Base-by-base conservation (phyloP, 2,113 vertebrate species). In the Zosterops pallidus region DNA sequence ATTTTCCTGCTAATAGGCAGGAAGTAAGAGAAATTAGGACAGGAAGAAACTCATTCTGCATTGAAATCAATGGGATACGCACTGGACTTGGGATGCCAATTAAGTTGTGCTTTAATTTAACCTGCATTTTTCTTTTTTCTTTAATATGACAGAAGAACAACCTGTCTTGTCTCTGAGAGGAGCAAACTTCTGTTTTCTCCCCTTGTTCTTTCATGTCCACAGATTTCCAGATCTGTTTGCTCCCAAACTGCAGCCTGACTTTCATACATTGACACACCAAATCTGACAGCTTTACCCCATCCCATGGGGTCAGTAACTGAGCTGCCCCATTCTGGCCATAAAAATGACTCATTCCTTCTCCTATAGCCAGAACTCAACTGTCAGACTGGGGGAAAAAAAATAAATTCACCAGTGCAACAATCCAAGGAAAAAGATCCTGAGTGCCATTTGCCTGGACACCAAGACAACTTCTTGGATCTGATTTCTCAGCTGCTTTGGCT, bases 1-100 rank as follows among this genome's bases (percentile, higher is more conserved):
- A 97, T 96, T 97, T 97, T 97, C 97, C 97, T 97, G 97, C 97
- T 97, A 97, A 97, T 96, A 97, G 97, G 97, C 97, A 97, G 97
- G 96, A 97, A 97, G 96, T 97, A 97, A 97, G 94, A 97, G 75
- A 97, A 96, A 97, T 97, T 97, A 97, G 97, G 96, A 97, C 95
- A 97, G 94, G 95, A 97, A 97, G 94, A 96, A 94, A 95, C 95
- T 95, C 87, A 97, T 95, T 96, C 87, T 94, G 92, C 97, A 97
- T 97, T 96, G 96, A 96, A 94, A 97, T 97, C 92, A 97, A 94
- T 92, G 96, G 96, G 96, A 84, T 90, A 94, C 12, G 96, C 95
- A 94, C 94, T 95, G 93, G 95, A 90, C 57, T 93, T 55, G 74
- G 64, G 91, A 86, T 67, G 95, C 92, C 92, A 90, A 93, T 89